Percentiles rank a stretch among this genome's conserved stretches.
Evolutionary conservation across 2,797 vertebrate genomes (phyloP).

Genomic region (Rhyacichthys aspro): DNA sequence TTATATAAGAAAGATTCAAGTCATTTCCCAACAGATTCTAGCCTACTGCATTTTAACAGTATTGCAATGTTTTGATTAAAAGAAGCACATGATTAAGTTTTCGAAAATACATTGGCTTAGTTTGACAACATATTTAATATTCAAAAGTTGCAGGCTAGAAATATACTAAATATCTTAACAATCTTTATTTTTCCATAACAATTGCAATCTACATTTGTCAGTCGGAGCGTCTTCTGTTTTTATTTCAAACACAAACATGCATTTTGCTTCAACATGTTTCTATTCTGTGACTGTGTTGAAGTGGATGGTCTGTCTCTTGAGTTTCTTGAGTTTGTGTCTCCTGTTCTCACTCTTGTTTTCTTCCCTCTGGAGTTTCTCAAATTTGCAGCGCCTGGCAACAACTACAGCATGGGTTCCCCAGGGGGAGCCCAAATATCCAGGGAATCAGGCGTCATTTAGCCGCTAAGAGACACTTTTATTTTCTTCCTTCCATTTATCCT

Average conservation of each 20-base stretch:
- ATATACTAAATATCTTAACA: no score
- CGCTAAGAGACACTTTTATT: slow-evolving; percentile 75
- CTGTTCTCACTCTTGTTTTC: slow-evolving; percentile 50
- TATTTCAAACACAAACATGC: background rate
- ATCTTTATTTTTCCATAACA: no score
- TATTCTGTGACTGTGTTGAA: slow-evolving; percentile 19
- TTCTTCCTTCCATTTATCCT: slow-evolving; percentile 39
- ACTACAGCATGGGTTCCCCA: slow-evolving; percentile 70
- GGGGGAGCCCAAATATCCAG: slow-evolving; percentile 78
- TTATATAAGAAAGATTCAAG: background rate
- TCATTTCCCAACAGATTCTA: background rate
- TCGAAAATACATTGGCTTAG: no score
- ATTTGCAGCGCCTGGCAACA: slow-evolving; percentile 78
- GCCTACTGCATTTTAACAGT: no score
- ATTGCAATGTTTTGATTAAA: no score
- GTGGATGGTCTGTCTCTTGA: slow-evolving; percentile 53
- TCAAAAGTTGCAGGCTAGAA: no score
- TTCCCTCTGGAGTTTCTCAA: slow-evolving; percentile 77
- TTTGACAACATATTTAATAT: no score
- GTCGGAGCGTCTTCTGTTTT: no score
- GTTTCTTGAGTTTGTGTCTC: slow-evolving; percentile 45
- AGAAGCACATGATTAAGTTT: no score
- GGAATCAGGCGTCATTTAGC: slow-evolving; percentile 85
- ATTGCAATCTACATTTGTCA: no score
- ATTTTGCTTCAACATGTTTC: slow-evolving; percentile 8